Conservation (phyloP, 2,113 vertebrate species). For the Rhea americana region DNA sequence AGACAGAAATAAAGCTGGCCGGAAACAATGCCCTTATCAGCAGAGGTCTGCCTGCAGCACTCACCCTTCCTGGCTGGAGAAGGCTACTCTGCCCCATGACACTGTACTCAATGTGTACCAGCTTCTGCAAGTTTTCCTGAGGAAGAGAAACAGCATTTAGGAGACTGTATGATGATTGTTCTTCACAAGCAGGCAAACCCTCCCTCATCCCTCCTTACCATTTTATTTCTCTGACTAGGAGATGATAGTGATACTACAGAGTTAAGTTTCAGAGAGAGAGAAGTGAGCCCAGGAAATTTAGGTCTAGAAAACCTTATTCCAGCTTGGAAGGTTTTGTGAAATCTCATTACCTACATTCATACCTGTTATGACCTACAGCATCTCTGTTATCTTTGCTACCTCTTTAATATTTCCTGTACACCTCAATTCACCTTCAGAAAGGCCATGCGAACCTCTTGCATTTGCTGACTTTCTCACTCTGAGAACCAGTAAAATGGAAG, state of each 20-base stretch:
- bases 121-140: conserved; percentile 94
- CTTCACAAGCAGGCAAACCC: not conserved
- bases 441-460: not conserved
- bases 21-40: conserved; percentile 76
- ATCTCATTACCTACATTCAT: not conserved
- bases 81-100: conserved; percentile 87
- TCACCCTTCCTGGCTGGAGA: conserved; percentile 94
- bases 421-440: not conserved
- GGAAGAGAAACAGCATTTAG: conserved; percentile 34
- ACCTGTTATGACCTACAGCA: not conserved
- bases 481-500: not conserved
- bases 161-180: not conserved
- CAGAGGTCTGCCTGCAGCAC: conserved; percentile 34
- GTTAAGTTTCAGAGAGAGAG: not conserved
- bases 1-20: not conserved
- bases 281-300: not conserved
- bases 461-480: not conserved
- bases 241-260: not conserved
- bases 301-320: not conserved
- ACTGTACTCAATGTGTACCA: conserved; percentile 95
- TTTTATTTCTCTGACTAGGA: not conserved
- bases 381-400: not conserved
- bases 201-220: not conserved
- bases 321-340: not conserved
- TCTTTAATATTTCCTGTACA: not conserved